Conservation (phyloP, 2,888 invertebrate species). For the Cosmia pyralina region DNA sequence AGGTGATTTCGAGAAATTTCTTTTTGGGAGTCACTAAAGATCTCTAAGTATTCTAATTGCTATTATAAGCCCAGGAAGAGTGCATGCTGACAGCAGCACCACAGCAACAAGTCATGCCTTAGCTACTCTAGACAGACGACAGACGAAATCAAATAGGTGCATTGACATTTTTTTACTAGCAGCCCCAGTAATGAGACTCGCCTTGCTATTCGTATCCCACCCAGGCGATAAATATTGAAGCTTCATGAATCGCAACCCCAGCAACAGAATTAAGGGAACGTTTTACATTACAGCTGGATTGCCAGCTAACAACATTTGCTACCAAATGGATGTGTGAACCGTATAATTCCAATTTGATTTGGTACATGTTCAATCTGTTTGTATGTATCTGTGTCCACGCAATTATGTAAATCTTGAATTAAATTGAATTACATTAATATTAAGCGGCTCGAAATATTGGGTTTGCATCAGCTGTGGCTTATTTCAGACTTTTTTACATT, state of each 20-base stretch:
- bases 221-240: conserved; percentile 67
- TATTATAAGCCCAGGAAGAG: background rate
- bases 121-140: background rate
- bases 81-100: background rate
- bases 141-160: conserved; percentile 28
- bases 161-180: conserved; percentile 43
- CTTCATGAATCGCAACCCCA: conserved; percentile 65
- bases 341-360: conserved; percentile 66
- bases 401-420: conserved; percentile 54
- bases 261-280: conserved; percentile 56
- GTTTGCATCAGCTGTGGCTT: conserved; percentile 46
- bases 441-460: conserved; percentile 29
- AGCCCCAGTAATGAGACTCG: conserved; percentile 44
- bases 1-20: too few species aligned
- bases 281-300: conserved; percentile 67
- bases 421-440: conserved; percentile 56
- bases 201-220: conserved; percentile 36
- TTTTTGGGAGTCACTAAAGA: background rate
- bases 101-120: conserved; percentile 9
- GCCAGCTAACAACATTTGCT: conserved; percentile 71
- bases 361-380: conserved; percentile 52
- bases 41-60: background rate
- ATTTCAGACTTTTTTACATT: conserved; percentile 19
- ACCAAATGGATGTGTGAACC: conserved; percentile 66
- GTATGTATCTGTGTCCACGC: conserved; percentile 55